Base-by-base conservation (phyloP, 1,140 invertebrate species). In the Zaprionus africanus region DNA sequence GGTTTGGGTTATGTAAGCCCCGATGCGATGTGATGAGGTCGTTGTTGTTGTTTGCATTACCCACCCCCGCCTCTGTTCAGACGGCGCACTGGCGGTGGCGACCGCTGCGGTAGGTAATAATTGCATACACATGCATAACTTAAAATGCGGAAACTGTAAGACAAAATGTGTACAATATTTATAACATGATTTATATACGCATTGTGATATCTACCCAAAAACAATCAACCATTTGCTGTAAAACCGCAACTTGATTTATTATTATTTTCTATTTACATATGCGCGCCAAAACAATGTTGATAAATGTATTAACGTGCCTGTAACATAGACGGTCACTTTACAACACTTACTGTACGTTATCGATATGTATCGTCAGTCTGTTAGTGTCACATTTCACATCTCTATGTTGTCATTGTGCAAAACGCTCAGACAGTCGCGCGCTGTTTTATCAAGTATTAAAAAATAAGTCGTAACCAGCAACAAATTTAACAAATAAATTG, bases 101-200 rank as follows among this genome's bases (percentile, higher is more conserved):
- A 61, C 49, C 65, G 71, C 76, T 90, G 86, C 85, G 86, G 86
- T 90, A 90, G 86, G 86, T 90, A 85, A 66, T 11, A 54, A 41
- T 28, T 49, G 6, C 58, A 43, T 41, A 26, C 38, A 62, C 19
- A 49, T 51, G 17, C 67, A 68, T 67, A 61, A 68, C 38, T n/a
- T 61, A 0, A 49, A 43, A 62, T 38, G 36, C 46, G 6, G 31
- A 56, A 66, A 58, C 41, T 28, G 12, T 41, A 22, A 11, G 3
- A 26, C 26, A 46, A 67, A 61, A 62, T 54, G 46, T 51, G 46
- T 51, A 51, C 46, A 24, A 51, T 51, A 51, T 51, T 24, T 51
- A 51, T 56, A 56, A 26, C 53, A 26, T 56, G 46, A 56, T 56
- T 28, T 56, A 56, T 56, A n/a, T 28, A 56, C 24, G 53, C 26